phyloP scores from a whole-genome alignment of 2,888 invertebrate genomes.

The Abscondita cerata region DNA sequence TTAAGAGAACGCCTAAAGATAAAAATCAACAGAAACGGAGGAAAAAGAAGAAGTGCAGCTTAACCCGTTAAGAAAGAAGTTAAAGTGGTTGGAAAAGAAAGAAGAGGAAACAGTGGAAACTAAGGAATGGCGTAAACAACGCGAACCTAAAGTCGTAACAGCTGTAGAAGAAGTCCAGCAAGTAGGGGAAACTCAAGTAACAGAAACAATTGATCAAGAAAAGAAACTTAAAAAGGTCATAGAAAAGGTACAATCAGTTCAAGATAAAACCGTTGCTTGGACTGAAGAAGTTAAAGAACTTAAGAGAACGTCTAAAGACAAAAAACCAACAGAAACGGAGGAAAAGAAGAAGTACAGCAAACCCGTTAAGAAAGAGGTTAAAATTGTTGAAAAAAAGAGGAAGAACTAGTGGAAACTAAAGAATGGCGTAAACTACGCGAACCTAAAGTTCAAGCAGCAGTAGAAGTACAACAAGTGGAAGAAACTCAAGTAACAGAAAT shows the following conservation, averaged over 20 bases:
- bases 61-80: slow-evolving; percentile 28
- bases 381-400: slow-evolving; percentile 12
- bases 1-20: slow-evolving; percentile 57
- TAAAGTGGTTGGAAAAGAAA: slow-evolving; percentile 39
- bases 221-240: slow-evolving; percentile 15
- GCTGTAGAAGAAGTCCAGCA: slow-evolving; percentile 21
- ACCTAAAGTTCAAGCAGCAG: not conserved
- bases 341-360: slow-evolving; percentile 17
- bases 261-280: slow-evolving; percentile 23
- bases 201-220: slow-evolving; percentile 11
- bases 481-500: slow-evolving; percentile 12
- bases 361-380: slow-evolving; percentile 21
- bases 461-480: slow-evolving; percentile 40
- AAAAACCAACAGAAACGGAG: slow-evolving; percentile 6
- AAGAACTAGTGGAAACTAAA: slow-evolving; percentile 23
- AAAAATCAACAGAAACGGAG: slow-evolving; percentile 55
- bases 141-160: not conserved
- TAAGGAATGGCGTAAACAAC: slow-evolving; percentile 10
- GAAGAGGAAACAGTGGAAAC: slow-evolving; percentile 33
- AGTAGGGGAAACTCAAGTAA: not conserved
- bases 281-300: slow-evolving; percentile 25
- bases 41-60: slow-evolving; percentile 26
- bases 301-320: slow-evolving; percentile 16
- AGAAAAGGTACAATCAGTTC: not conserved
- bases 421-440: not conserved